Evolutionary conservation across 2,797 vertebrate genomes (phyloP), one percentile per base, ranked within the genome.

Genomic region (Anolis apletophallus): DNA sequence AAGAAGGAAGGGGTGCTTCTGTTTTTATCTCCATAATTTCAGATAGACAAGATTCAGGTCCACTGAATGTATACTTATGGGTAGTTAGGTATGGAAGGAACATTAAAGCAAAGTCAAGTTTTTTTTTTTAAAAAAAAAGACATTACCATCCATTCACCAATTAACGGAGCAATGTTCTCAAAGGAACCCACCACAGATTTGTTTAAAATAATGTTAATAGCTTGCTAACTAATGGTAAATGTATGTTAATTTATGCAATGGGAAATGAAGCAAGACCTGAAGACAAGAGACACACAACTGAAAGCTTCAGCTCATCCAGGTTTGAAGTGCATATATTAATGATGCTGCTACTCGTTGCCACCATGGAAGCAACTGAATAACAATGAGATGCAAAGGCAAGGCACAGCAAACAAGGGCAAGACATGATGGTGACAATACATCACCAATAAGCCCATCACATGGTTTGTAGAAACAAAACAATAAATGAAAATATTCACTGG

Each of bases 201-300:
- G 94, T 93, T 94, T 90, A 69, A 80, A 88, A 90, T 93, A 91
- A 90, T 89, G 93, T 87, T 95, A 95, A 84, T 93, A 91, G 73
- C 86, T 90, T 90, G 75, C 88, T 93, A 90, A 90, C 85, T 90
- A 93, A 89, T 90, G 88, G 91, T 89, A 91, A 94, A 91, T 64
- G 87, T 50, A 89, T 94, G 94, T 40, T 94, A 94, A 93, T 93
- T 87, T 94, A 95, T 94, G 94, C 93, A 74, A 93, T 88, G 84
- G 29, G 81, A 92, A 93, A 88, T 81, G 71, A 93, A 94, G 91
- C 32, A 67, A 87, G 83, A 90, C 93, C 91, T 67, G 50, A 72
- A 93, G 93, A 88, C 61, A 57, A 40, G 32, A 91, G 88, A 68
- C 85, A 26, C 26, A 32, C 83, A 90, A 92, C 90, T 85, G 83